Base-by-base conservation (phyloP, 2,113 vertebrate genomes). In the Puma concolor region DNA sequence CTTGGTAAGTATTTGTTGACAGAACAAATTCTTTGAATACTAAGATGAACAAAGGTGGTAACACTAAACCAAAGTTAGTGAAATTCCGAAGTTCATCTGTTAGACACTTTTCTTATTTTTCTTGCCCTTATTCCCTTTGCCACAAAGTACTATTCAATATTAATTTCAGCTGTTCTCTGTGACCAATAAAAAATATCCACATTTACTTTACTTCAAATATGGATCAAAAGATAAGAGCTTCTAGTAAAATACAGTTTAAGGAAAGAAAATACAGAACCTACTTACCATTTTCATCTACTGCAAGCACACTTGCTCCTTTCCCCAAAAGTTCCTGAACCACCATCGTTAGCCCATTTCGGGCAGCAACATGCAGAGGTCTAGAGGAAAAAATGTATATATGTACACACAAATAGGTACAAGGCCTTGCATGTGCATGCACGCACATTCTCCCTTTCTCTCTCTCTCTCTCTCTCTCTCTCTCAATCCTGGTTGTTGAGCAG, bases 231-330 rank as follows among this genome's bases (percentile, higher is more conserved):
- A 93, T 14, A 60, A 66, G 90, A 60, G 4, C 33, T 63, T 64
- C 23, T 88, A 33, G 29, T 5, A 63, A 76, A 72, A 71, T 14
- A 23, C 0, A 92, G 41, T 66, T 94, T 80, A 92, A 8, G 6
- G 87, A 33, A 72, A 96, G 89, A 96, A 13, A 86, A 97, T 44
- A 54, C 57, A 52, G 82, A 97, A 15, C 63, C 92, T 93, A 84
- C 99, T 99, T 99, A 99, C 99, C 99, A 44, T 99, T 99, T 98
- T 99, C 99, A 98, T 99, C 99, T 25, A 99, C 99, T 90, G 99
- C 99, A 96, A 99, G 99, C 77, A 99, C 99, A 97, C 99, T 99
- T 95, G 99, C 99, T 98, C 99, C 99, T 98, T 99, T 99, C 48
- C 99, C 99, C 98, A 99, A 98, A 97, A 99, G 99, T 98, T 99